Base-by-base conservation (phyloP, 92 coral and sea anemone genomes). In the Parazoanthus atlanticus region DNA sequence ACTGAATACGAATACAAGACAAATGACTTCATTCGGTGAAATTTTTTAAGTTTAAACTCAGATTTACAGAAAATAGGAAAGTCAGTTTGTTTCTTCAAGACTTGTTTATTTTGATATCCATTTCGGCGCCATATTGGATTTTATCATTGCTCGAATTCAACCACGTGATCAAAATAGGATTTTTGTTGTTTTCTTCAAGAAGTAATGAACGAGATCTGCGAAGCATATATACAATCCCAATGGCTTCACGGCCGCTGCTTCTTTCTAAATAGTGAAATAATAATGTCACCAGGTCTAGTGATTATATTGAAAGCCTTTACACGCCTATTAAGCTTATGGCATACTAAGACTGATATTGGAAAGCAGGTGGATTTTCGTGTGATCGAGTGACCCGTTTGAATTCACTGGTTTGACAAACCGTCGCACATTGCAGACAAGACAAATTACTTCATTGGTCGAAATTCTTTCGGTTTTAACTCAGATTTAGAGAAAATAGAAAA, bases 301-400 rank as follows among this genome's bases (percentile, higher is more conserved):
- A 76, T 58, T 34, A 34, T 43, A 33, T 58, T 10, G 46, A 81
- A 21, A 54, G 66, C 3, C 34, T 79, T 49, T 79, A 12, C 38
- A 79, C 84, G 34, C 41, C 17, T 81, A 56, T 81, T 34, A 33
- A 81, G 36, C 13, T 64, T 21, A 25, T 58, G 30, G 40, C n/a
- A 11, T 23, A 17, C 36, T 41, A 46, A 30, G 28, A 28, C 36
- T 8, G 40, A 56, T 28, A 46, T 30, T 54, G 23, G 84, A 49
- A 1, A 6, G 84, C 84, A 79, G 84, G 84, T 79, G 34, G 79
- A 33, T 8, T 33, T 79, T 64, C 43, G 12, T 79, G 8, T 21
- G 38, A 36, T 79, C 66, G 84, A 79, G 40, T 17, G 46, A 47
- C 29, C 61, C 32, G n/a, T 30, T 79, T 31, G 38, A 31, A 4